Evolutionary conservation across 1,140 invertebrate species (phyloP).

Genomic region (Drosophila bipectinata): DNA sequence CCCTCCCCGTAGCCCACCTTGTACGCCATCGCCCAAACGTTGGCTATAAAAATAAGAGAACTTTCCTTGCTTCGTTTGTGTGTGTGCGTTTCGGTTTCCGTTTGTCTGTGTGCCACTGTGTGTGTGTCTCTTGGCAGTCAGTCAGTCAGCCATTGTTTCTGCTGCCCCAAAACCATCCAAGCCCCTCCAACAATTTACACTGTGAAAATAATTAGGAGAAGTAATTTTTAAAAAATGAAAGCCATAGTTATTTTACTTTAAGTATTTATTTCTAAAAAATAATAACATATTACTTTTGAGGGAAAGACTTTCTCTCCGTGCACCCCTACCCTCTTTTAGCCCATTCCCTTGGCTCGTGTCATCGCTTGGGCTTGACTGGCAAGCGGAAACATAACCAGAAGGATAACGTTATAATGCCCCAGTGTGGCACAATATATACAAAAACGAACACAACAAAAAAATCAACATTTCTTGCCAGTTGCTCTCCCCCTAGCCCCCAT

Average conservation of each 20-base stretch:
- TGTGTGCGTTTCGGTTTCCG: slow-evolving; percentile 50
- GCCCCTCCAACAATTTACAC: slow-evolving; percentile 1
- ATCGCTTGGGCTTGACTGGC: slow-evolving; percentile 62
- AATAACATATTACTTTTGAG: too few relatives aligned
- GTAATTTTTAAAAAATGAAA: too few relatives aligned
- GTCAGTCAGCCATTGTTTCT: slow-evolving; percentile 77
- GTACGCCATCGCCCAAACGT: slow-evolving; percentile 3
- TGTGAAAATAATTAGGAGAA: background rate
- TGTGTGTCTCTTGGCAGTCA: slow-evolving; percentile 72
- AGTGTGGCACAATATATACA: slow-evolving; percentile 70
- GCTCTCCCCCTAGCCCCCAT: slow-evolving; percentile 3
- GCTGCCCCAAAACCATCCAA: slow-evolving; percentile 13
- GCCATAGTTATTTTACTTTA: background rate
- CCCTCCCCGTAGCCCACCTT: slow-evolving; percentile 25
- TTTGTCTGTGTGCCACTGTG: slow-evolving; percentile 21
- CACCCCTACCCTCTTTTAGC: background rate
- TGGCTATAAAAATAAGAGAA: slow-evolving; percentile 67
- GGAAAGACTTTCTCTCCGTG: background rate
- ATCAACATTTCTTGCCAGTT: slow-evolving; percentile 66
- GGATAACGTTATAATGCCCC: slow-evolving; percentile 82
- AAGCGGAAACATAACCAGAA: slow-evolving; percentile 82
- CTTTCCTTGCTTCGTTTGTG: slow-evolving; percentile 61
- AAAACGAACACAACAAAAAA: slow-evolving; percentile 43
- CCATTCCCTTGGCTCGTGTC: slow-evolving; percentile 32
- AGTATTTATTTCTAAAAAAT: background rate